Evolutionary conservation across 2,797 vertebrate genomes (phyloP).

Genomic region (Parauchenoglanis ngamensis): DNA sequence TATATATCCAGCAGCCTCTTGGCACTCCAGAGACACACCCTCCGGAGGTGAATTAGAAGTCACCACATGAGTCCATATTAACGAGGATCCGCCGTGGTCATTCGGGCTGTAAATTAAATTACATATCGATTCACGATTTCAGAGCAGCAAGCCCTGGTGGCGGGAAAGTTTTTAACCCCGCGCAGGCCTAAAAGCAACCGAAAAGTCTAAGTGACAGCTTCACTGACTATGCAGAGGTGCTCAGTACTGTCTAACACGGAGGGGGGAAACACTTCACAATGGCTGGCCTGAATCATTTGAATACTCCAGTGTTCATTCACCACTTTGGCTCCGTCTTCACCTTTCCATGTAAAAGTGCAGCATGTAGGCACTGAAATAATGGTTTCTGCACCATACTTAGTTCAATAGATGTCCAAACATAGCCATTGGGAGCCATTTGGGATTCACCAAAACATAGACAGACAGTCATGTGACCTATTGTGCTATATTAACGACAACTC

Average conservation of each 20-base stretch:
- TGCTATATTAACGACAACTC: not conserved
- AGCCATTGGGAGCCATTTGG: not conserved
- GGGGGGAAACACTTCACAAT: slow-evolving; percentile 31
- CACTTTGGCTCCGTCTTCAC: not conserved
- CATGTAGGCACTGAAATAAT: not conserved
- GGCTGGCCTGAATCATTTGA: slow-evolving; percentile 29
- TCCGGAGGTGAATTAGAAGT: slow-evolving; percentile 56
- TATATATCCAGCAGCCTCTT: slow-evolving; percentile 47
- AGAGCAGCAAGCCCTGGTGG: slow-evolving; percentile 51
- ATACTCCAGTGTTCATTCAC: not conserved
- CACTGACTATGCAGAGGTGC: slow-evolving; percentile 53
- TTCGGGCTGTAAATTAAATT: slow-evolving; percentile 70
- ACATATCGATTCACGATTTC: slow-evolving; percentile 68
- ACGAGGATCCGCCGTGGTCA: slow-evolving; percentile 65
- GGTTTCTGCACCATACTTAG: not conserved
- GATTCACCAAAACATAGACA: not conserved
- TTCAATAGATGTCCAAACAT: not conserved
- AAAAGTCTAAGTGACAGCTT: slow-evolving; percentile 60
- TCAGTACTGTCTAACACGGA: slow-evolving; percentile 46
- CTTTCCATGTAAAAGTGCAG: not conserved
- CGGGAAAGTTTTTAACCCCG: slow-evolving; percentile 32
- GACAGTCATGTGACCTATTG: not conserved
- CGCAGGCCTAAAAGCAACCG: slow-evolving; percentile 53
- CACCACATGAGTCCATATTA: slow-evolving; percentile 64
- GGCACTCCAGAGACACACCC: slow-evolving; percentile 62